phyloP scores from a whole-genome alignment of 2,888 invertebrate species.

The Allacma fusca region DNA sequence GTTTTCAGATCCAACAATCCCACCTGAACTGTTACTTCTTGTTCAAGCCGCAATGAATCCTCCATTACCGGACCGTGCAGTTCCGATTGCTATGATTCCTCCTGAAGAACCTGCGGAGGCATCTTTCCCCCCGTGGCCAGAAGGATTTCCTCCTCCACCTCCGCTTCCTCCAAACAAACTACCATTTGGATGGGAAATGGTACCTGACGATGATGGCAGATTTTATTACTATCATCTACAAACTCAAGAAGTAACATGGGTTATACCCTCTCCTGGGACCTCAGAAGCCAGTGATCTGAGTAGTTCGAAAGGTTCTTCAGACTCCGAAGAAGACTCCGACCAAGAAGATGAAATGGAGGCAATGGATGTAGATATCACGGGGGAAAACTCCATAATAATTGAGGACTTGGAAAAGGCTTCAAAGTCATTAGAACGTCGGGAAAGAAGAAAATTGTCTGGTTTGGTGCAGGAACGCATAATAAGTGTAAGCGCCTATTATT shows the following conservation, averaged over 20 bases:
- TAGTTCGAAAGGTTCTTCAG: constrained; percentile 34
- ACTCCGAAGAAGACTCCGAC: constrained; percentile 56
- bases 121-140: constrained; percentile 60
- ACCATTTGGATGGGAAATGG: constrained; percentile 87
- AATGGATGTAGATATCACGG: constrained; percentile 62
- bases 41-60: constrained; percentile 53
- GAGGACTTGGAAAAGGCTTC: constrained; percentile 35
- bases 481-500: constrained; percentile 68
- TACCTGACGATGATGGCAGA: constrained; percentile 81
- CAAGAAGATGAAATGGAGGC: constrained; percentile 54
- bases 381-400: constrained; percentile 54
- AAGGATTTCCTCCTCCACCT: constrained; percentile 62
- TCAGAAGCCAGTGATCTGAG: constrained; percentile 44
- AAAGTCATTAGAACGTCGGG: constrained; percentile 50
- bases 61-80: constrained; percentile 23
- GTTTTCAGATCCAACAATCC: constrained; percentile 56
- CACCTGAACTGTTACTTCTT: constrained; percentile 52
- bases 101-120: constrained; percentile 45
- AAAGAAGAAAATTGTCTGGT: constrained; percentile 64
- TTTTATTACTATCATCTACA: constrained; percentile 91
- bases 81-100: constrained; percentile 23
- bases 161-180: constrained; percentile 65
- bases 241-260: constrained; percentile 80
- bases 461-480: constrained; percentile 73
- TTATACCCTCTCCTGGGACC: constrained; percentile 68